These are phyloP conservation scores for Periplaneta americana DNA, from an alignment of 1,140 invertebrate species.

Conservation along the genomic window DNA sequence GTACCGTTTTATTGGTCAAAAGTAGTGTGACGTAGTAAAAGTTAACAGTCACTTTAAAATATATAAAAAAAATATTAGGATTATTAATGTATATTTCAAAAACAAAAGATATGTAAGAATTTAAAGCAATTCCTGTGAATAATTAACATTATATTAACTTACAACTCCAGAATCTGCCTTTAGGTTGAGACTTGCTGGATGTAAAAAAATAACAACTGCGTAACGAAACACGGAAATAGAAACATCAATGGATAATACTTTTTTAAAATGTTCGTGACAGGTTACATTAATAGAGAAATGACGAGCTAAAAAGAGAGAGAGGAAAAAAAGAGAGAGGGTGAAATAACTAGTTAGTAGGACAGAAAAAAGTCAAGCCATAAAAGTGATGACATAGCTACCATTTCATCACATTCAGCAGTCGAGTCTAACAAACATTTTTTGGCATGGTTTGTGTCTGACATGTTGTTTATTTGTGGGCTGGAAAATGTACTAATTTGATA, in stretches of 20 bases:
- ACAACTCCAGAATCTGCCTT: no score
- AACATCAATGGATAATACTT: background rate
- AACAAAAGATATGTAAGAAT: no score
- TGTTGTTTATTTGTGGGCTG: background rate
- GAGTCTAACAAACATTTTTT: background rate
- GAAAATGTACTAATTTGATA: background rate
- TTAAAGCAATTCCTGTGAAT: no score
- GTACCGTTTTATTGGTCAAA: no score
- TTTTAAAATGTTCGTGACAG: background rate
- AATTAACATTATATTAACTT: no score
- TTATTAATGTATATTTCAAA: no score
- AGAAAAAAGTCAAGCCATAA: background rate
- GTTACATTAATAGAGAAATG: background rate
- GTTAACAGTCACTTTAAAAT: no score
- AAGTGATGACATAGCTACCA: background rate
- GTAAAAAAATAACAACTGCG: background rate
- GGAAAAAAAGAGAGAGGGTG: background rate
- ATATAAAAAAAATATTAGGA: no score
- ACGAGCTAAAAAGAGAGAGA: no score
- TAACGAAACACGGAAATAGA: background rate
- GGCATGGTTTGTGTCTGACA: background rate
- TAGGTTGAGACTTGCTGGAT: background rate
- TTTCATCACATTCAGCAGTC: background rate
- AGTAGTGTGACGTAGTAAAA: no score
- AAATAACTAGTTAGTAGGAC: background rate